phyloP scores from a whole-genome alignment of 2,888 invertebrate genomes.

The Hemicrepidius hirtus region DNA sequence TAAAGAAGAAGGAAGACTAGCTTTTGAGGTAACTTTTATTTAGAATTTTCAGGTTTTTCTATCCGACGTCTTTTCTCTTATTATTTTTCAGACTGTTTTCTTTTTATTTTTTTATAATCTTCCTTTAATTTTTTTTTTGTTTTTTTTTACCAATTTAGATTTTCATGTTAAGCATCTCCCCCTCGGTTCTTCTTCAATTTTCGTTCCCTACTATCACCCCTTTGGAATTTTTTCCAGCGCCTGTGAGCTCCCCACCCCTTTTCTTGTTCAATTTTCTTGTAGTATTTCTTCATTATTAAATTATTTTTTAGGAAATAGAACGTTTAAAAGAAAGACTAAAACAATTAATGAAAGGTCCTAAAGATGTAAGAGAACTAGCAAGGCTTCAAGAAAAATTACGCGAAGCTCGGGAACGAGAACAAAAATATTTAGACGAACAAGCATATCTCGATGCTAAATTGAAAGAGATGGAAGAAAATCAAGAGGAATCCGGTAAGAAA shows the following conservation, averaged over 20 bases:
- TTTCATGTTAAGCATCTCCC: too few relatives aligned
- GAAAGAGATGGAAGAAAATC: constrained; percentile 38
- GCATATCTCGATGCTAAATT: constrained; percentile 50
- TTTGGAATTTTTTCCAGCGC: too few relatives aligned
- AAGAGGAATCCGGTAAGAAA: constrained; percentile 26
- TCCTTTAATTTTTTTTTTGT: too few relatives aligned
- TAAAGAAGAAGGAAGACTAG: constrained; percentile 19
- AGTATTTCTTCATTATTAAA: too few relatives aligned
- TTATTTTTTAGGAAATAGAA: constrained; percentile 29
- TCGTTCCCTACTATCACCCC: too few relatives aligned
- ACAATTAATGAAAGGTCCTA: constrained; percentile 22
- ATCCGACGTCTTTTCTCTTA: too few relatives aligned
- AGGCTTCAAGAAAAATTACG: constrained; percentile 32
- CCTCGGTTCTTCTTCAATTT: too few relatives aligned
- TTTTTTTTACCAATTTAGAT: too few relatives aligned
- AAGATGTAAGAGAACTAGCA: constrained; percentile 6
- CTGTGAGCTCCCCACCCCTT: too few relatives aligned
- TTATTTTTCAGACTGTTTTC: constrained; percentile 2
- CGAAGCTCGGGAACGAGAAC: constrained; percentile 40
- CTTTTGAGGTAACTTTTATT: constrained; percentile 32
- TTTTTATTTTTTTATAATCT: neutral
- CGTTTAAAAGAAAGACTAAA: constrained; percentile 30
- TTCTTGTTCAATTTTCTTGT: too few relatives aligned
- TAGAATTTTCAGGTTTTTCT: too few relatives aligned
- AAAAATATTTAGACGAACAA: constrained; percentile 44